Percentiles rank a stretch among this genome's conserved stretches.
Evolutionary conservation across 2,888 invertebrate species (phyloP).

Genomic region (Tribolium freemani): DNA sequence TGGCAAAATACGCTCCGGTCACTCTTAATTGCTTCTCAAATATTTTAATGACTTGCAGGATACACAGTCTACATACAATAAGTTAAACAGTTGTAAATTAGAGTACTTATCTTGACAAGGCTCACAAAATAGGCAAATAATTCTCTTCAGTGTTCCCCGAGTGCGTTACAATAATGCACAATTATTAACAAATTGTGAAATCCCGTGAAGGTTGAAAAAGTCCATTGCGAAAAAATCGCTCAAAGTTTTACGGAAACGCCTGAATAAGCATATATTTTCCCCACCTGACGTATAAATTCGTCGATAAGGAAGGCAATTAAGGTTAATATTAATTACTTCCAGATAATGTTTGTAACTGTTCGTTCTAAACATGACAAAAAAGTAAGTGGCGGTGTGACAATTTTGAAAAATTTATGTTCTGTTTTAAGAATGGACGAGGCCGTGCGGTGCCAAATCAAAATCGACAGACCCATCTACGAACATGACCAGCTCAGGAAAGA

Average conservation of each 20-base stretch:
- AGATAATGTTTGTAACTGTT: constrained; percentile 1
- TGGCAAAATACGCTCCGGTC: too few relatives aligned
- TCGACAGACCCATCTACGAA: constrained; percentile 70
- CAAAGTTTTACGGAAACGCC: constrained; percentile 23
- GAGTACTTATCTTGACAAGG: constrained; percentile 16
- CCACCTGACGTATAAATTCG: constrained; percentile 7
- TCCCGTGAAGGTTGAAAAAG: constrained; percentile 25
- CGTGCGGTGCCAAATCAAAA: constrained; percentile 57
- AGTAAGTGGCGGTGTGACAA: background rate
- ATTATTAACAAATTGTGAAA: constrained; percentile 24
- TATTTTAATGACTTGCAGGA: background rate
- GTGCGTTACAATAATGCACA: constrained; percentile 17
- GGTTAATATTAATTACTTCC: constrained; percentile 12
- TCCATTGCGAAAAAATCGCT: background rate
- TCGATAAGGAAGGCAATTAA: constrained; percentile 23
- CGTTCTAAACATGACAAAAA: constrained; percentile 11
- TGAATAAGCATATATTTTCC: constrained; percentile 16
- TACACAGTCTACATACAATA: background rate
- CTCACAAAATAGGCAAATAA: background rate
- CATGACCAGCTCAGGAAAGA: constrained; percentile 68
- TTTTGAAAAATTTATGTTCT: background rate
- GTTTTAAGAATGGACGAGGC: constrained; percentile 47
- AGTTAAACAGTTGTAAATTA: constrained; percentile 23
- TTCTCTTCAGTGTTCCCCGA: background rate
- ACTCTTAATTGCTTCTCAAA: too few relatives aligned